Evolutionary conservation across 1,140 invertebrate genomes (phyloP).

Genomic region (Drosophila elegans): DNA sequence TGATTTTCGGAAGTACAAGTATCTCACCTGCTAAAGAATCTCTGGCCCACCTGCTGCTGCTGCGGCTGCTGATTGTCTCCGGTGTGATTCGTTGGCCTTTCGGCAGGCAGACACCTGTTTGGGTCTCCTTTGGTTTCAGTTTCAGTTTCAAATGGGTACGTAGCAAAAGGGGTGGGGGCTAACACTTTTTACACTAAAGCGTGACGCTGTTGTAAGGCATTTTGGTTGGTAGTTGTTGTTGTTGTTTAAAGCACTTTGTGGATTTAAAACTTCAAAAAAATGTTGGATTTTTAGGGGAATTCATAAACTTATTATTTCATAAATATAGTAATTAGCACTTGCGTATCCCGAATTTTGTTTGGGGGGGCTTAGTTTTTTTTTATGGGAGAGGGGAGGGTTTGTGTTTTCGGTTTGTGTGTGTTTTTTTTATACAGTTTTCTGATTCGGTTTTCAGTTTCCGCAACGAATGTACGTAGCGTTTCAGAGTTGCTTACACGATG

Average conservation of each 20-base stretch:
- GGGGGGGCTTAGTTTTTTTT: neutral
- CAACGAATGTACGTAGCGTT: constrained; percentile 30
- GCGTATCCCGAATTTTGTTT: constrained; percentile 14
- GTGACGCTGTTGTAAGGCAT: constrained; percentile 77
- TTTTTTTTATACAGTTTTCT: constrained; percentile 7
- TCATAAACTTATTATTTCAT: neutral
- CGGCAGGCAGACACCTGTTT: constrained; percentile 37
- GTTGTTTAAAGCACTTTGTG: constrained; percentile 48
- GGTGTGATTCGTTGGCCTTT: constrained; percentile 8
- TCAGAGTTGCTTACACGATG: constrained; percentile 79
- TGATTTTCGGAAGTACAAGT: neutral
- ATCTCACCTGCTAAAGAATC: constrained; percentile 19
- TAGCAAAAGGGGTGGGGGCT: constrained; percentile 16
- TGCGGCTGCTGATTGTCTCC: constrained; percentile 19
- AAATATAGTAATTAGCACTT: constrained; percentile 3
- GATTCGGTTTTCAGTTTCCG: constrained; percentile 44
- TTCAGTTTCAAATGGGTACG: constrained; percentile 36
- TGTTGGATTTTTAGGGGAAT: constrained; percentile 11
- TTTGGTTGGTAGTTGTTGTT: constrained; percentile 52
- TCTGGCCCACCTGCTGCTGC: neutral
- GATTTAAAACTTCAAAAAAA: constrained; percentile 74
- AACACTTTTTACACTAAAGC: constrained; percentile 78
- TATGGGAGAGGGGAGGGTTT: neutral
- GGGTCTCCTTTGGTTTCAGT: constrained; percentile 39
- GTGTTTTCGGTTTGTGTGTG: constrained; percentile 21